phyloP scores from a whole-genome alignment of 2,113 vertebrate species.

The Pterocles burchelli region DNA sequence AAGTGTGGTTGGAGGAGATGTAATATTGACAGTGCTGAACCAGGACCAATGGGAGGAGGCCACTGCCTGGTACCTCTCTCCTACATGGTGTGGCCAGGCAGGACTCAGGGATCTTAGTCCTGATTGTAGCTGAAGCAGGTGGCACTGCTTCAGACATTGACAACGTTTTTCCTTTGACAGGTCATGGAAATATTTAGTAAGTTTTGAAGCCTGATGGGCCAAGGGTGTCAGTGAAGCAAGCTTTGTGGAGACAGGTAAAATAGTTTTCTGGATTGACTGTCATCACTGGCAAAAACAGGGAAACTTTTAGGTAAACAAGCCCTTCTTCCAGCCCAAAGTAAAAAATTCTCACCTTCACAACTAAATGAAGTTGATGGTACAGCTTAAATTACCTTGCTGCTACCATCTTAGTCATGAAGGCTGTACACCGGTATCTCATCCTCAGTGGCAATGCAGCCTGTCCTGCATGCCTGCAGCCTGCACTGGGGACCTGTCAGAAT shows the following conservation, averaged over 20 bases:
- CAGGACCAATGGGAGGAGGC: neutral
- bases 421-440: neutral
- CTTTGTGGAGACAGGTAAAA: neutral
- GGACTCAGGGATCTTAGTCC: neutral
- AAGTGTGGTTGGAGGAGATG: rapidly evolving
- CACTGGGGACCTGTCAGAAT: neutral
- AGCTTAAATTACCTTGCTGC: neutral
- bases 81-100: rapidly evolving
- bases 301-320: neutral
- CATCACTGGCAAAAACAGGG: neutral
- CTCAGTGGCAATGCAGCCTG: rapidly evolving
- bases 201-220: neutral
- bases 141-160: neutral
- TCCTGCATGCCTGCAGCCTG: neutral
- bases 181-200: neutral
- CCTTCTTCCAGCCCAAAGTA: neutral
- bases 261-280: neutral
- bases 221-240: neutral
- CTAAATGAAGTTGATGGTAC: neutral
- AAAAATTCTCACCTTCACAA: neutral
- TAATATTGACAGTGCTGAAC: neutral
- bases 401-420: rapidly evolving
- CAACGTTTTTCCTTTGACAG: neutral
- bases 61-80: neutral
- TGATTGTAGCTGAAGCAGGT: neutral